Evolutionary conservation across 2,113 vertebrate species (phyloP).

Genomic region (Centropus bengalensis): DNA sequence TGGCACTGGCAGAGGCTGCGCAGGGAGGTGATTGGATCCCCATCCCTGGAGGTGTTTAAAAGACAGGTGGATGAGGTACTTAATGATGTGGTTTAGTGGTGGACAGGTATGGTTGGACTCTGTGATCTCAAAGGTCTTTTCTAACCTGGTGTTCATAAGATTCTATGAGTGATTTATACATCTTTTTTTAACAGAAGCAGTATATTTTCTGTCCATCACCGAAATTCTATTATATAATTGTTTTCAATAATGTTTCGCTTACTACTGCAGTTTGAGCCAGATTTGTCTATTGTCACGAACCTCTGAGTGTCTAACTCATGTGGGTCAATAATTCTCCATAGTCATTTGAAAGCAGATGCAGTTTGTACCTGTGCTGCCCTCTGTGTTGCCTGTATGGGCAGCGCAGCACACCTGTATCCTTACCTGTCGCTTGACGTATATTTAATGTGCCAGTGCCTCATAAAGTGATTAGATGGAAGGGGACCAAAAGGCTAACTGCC

Average conservation of each 20-base stretch:
- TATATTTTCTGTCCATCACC: not conserved
- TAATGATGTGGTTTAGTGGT: no score
- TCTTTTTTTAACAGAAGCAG: fast-evolving
- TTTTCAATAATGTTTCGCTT: not conserved
- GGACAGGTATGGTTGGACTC: no score
- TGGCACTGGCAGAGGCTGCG: no score
- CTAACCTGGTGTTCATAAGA: no score
- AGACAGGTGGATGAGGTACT: no score
- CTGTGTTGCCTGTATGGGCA: not conserved
- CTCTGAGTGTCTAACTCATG: not conserved
- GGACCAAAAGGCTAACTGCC: not conserved
- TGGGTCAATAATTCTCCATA: not conserved
- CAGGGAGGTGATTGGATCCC: no score
- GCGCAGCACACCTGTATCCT: not conserved
- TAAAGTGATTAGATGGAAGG: not conserved
- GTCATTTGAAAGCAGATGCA: not conserved
- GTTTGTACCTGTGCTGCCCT: fast-evolving
- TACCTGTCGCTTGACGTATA: fast-evolving
- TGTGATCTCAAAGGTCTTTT: no score
- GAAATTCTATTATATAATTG: not conserved
- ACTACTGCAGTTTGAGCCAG: not conserved
- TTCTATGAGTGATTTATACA: not conserved
- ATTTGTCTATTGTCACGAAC: not conserved
- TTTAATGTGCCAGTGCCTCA: not conserved
- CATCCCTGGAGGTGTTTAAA: no score